A percentile compares a stretch with the other conserved stretches of the same genome.
Conservation (phyloP, 2,888 invertebrate genomes). For the Chesias legatella region DNA sequence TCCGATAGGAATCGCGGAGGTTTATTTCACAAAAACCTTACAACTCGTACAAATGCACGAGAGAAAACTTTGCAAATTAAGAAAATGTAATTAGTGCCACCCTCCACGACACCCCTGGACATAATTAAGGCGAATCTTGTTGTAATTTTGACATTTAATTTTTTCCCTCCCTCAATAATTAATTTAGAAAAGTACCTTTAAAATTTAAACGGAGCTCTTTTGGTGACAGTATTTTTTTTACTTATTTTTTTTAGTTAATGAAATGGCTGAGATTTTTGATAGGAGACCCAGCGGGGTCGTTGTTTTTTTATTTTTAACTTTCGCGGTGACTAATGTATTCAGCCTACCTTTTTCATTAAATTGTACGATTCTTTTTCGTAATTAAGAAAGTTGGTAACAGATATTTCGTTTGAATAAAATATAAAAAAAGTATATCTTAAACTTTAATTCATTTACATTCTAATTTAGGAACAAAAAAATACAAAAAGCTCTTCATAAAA, state of each 20-base stretch:
- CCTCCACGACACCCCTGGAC: constrained; percentile 46
- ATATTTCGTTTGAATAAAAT: not conserved
- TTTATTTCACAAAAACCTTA: constrained; percentile 33
- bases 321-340: constrained; percentile 52
- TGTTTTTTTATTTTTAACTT: constrained; percentile 45
- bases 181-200: constrained; percentile 72
- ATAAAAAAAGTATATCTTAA: not conserved
- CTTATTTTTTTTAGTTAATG: constrained; percentile 55
- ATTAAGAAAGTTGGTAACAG: constrained; percentile 31
- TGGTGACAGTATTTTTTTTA: constrained; percentile 59
- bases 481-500: no score
- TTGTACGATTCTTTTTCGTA: constrained; percentile 36
- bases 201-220: constrained; percentile 74
- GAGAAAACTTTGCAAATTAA: constrained; percentile 73
- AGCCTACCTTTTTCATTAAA: constrained; percentile 46
- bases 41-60: constrained; percentile 38
- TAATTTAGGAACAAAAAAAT: no score
- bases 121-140: constrained; percentile 78
- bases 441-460: no score
- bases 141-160: constrained; percentile 80
- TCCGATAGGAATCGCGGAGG: constrained; percentile 37
- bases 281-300: constrained; percentile 33
- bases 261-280: constrained; percentile 70
- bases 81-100: constrained; percentile 75
- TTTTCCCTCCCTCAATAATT: constrained; percentile 69